These are phyloP conservation scores for Ornithoptera priamus DNA, from an alignment of 2,888 invertebrate species.

Conservation along the genomic window DNA sequence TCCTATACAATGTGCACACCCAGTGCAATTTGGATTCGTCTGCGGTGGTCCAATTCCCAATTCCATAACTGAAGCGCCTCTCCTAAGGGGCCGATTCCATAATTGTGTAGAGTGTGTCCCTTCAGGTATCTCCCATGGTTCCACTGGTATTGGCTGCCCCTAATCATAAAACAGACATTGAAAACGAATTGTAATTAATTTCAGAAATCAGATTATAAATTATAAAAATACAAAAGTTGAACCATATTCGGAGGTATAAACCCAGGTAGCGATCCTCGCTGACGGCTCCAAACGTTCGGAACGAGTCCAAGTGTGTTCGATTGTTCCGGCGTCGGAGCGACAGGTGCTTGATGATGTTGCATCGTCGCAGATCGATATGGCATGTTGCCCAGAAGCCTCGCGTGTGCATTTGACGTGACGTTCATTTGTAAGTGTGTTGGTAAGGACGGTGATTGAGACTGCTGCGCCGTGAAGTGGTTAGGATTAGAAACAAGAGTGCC, in stretches of 20 bases:
- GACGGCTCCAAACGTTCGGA: constrained; percentile 56
- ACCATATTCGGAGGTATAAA: constrained; percentile 62
- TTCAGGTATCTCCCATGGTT: constrained; percentile 59
- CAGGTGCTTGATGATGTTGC: constrained; percentile 45
- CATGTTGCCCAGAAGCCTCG: constrained; percentile 60
- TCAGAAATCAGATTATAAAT: neutral
- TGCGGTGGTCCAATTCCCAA: constrained; percentile 49
- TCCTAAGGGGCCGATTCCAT: constrained; percentile 64
- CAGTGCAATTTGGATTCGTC: constrained; percentile 31
- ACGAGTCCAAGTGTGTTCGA: constrained; percentile 53
- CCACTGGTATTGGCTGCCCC: constrained; percentile 40
- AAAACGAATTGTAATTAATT: neutral
- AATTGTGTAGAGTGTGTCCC: constrained; percentile 40
- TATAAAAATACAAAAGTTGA: constrained; percentile 23
- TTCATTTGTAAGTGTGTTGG: constrained; percentile 31
- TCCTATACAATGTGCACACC: constrained; percentile 46
- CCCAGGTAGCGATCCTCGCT: constrained; percentile 57
- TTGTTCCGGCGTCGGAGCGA: constrained; percentile 45
- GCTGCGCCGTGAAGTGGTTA: constrained; percentile 47
- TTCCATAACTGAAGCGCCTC: constrained; percentile 69
- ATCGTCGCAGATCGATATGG: constrained; percentile 59
- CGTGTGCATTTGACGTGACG: constrained; percentile 34
- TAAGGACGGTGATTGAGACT: constrained; percentile 30
- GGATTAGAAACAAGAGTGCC: constrained; percentile 39
- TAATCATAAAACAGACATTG: constrained; percentile 15